phyloP scores from a whole-genome alignment of 1,140 invertebrate genomes.

The Brachionus asplanchnoidis region DNA sequence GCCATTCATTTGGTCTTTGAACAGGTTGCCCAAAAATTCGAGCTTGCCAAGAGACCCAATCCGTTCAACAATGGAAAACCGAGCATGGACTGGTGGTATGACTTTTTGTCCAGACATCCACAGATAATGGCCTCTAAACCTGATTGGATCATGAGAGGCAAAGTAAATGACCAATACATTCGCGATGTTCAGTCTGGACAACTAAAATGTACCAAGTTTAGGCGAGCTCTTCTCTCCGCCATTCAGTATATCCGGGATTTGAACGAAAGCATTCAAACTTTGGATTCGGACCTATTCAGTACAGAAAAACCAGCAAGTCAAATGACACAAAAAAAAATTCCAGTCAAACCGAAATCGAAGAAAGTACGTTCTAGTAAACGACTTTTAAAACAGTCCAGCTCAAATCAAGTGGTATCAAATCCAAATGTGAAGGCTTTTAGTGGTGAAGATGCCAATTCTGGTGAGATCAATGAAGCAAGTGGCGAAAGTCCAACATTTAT shows the following conservation, averaged over 20 bases:
- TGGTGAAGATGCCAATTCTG: background rate
- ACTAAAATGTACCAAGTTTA: conserved; percentile 41
- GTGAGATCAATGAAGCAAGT: background rate
- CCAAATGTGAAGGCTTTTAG: background rate
- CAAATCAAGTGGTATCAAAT: background rate
- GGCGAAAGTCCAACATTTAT: conserved; percentile 10
- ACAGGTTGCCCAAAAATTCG: conserved; percentile 38
- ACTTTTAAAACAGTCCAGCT: background rate
- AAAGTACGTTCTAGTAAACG: background rate
- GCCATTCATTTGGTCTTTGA: conserved; percentile 41
- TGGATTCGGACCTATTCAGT: background rate
- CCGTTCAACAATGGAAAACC: conserved; percentile 41
- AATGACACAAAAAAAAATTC: background rate
- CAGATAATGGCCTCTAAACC: conserved; percentile 42
- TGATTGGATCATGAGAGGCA: conserved; percentile 41
- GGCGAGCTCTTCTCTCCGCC: conserved; percentile 21
- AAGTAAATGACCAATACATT: conserved; percentile 42
- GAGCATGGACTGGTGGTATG: conserved; percentile 42
- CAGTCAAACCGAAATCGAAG: background rate
- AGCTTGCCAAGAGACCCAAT: conserved; percentile 4
- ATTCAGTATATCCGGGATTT: conserved; percentile 33
- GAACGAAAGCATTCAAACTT: conserved; percentile 2
- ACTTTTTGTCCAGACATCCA: conserved; percentile 40
- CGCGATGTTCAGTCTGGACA: conserved; percentile 40
- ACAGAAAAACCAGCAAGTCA: too few relatives aligned